Percentiles rank a stretch among this genome's conserved stretches.
Conservation (phyloP, 2,888 invertebrate genomes). For the Erebia ligea region DNA sequence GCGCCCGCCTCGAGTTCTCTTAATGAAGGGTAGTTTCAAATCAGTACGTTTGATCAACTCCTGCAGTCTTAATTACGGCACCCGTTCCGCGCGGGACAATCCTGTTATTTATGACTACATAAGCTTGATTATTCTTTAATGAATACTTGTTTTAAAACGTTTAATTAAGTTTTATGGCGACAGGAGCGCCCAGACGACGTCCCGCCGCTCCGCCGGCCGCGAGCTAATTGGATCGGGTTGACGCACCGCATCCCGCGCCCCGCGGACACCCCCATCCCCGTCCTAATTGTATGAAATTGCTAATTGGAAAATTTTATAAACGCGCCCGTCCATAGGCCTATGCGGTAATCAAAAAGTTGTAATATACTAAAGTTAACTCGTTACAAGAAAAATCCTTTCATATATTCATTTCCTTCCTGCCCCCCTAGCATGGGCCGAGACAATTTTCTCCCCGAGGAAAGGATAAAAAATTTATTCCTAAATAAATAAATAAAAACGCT, state of each 20-base stretch:
- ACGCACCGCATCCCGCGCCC: slow-evolving; percentile 61
- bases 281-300: slow-evolving; percentile 83
- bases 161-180: slow-evolving; percentile 85
- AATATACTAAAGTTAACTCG: slow-evolving; percentile 16
- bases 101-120: slow-evolving; percentile 84
- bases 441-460: no score
- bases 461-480: no score
- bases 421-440: no score
- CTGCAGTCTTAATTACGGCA: slow-evolving; percentile 83
- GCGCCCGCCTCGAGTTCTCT: slow-evolving; percentile 71
- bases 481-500: no score
- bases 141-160: slow-evolving; percentile 85
- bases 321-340: slow-evolving; percentile 76
- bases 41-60: slow-evolving; percentile 84
- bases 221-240: slow-evolving; percentile 83
- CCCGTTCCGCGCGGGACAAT: slow-evolving; percentile 82
- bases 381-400: slow-evolving; percentile 12
- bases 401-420: not conserved
- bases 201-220: slow-evolving; percentile 81
- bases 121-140: slow-evolving; percentile 85
- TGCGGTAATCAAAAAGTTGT: slow-evolving; percentile 44
- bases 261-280: slow-evolving; percentile 56
- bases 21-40: slow-evolving; percentile 83
- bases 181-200: slow-evolving; percentile 75
- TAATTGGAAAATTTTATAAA: slow-evolving; percentile 84